These are phyloP conservation scores for Pteruthius melanotis DNA, from an alignment of 2,113 vertebrate species.

Conservation along the genomic window DNA sequence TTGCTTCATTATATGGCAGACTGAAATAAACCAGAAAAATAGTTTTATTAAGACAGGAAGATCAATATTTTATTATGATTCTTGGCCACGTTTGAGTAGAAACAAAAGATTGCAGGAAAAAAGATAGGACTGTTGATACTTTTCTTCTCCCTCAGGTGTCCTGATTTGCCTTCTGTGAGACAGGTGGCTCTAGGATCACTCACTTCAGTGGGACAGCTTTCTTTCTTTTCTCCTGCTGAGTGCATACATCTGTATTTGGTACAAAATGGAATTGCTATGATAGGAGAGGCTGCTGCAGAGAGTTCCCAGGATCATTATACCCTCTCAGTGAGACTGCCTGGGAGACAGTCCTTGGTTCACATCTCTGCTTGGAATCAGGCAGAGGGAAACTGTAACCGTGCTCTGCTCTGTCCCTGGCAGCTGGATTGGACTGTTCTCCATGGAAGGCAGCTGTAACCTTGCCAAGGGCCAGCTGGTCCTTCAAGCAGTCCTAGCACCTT, in stretches of 20 bases:
- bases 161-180: background rate
- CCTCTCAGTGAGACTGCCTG: no score
- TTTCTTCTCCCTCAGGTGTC: background rate
- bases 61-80: background rate
- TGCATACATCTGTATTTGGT: background rate
- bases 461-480: background rate
- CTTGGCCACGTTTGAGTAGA: background rate
- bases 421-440: background rate
- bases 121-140: background rate
- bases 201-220: background rate
- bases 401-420: background rate
- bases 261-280: background rate
- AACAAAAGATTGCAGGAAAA: background rate
- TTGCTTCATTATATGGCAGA: background rate
- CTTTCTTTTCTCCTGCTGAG: background rate
- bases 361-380: rapidly evolving
- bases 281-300: background rate
- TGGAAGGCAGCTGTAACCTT: background rate
- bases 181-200: background rate
- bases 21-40: background rate
- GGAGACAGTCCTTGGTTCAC: background rate
- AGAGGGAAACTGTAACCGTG: no score
- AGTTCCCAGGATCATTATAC: background rate
- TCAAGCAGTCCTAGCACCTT: background rate
- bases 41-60: background rate